Base-by-base conservation (phyloP, 1,140 invertebrate genomes). In the Copidosoma floridanum region DNA sequence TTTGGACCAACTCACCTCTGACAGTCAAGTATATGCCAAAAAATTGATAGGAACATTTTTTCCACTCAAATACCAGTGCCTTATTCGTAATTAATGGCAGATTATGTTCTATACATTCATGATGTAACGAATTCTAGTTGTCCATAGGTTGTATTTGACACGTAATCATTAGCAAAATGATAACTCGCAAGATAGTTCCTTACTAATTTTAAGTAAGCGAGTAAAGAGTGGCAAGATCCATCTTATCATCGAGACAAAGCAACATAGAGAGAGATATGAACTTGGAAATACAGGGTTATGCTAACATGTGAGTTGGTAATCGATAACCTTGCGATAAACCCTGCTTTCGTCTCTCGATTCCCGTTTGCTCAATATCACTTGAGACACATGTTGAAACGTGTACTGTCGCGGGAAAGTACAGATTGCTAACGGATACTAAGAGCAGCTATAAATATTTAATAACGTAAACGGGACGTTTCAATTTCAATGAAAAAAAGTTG, bases 301-400 rank as follows among this genome's bases (percentile, higher is more conserved):
- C 50, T n/a, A n/a, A n/a, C 38, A 12, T 65, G 72, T 70, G 74
- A 77, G 68, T 75, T 73, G 63, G 70, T 73, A 71, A 79, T 79
- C 77, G 77, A 69, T 79, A 76, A 79, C 70, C 35, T 66, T 4
- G 21, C 21, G 20, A 32, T 40, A 48, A n/a, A n/a, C n/a, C n/a
- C n/a, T n/a, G n/a, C n/a, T n/a, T 66, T 29, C 57, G 57, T 72
- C 46, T 48, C 65, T 47, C 56, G 47, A 32, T n/a, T 26, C 21
- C 38, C 43, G 59, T 12, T n/a, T n/a, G n/a, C n/a, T n/a, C n/a
- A 46, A 21, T 14, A 21, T 11, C n/a, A 16, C 23, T 8, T 43
- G 41, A 2, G 18, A 44, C n/a, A 12, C n/a, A 14, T 18, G 41
- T 6, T 44, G 18, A 23, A 18, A 44, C 14, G 14, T 23, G n/a